A percentile compares a stretch with the other conserved stretches of the same genome.
Evolutionary conservation across 2,797 vertebrate species (phyloP).

Genomic region (Chrosomus eos): DNA sequence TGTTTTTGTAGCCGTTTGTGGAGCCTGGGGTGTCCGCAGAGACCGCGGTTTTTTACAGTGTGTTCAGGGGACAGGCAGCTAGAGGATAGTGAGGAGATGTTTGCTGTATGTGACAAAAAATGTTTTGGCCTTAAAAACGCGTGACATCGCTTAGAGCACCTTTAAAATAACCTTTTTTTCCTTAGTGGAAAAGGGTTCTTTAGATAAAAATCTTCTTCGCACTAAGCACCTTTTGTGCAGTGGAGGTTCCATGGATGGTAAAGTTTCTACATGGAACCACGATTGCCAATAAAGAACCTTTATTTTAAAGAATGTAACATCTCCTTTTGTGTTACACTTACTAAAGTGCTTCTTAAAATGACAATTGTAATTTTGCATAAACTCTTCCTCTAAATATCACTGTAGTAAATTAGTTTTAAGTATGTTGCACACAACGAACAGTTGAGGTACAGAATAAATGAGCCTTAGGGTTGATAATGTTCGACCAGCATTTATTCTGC

Average conservation of each 20-base stretch:
- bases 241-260: neutral
- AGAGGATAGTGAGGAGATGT: no score
- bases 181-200: no score
- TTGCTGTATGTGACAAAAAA: no score
- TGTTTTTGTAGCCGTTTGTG: no score
- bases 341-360: no score
- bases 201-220: no score
- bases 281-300: neutral
- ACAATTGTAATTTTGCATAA: neutral
- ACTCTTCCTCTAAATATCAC: neutral
- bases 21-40: no score
- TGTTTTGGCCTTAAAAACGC: no score
- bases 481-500: conserved; percentile 23
- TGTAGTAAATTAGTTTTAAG: neutral
- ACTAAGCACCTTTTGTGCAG: neutral
- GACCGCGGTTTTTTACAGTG: no score
- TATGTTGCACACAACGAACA: neutral
- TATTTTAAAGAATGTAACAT: neutral
- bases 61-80: no score
- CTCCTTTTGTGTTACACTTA: neutral
- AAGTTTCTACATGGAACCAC: neutral
- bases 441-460: neutral
- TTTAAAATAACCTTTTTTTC: neutral
- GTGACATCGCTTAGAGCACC: no score
- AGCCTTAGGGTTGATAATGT: neutral